Conservation (phyloP, 92 coral and sea anemone genomes). For the Umimayanthus kanabou region DNA sequence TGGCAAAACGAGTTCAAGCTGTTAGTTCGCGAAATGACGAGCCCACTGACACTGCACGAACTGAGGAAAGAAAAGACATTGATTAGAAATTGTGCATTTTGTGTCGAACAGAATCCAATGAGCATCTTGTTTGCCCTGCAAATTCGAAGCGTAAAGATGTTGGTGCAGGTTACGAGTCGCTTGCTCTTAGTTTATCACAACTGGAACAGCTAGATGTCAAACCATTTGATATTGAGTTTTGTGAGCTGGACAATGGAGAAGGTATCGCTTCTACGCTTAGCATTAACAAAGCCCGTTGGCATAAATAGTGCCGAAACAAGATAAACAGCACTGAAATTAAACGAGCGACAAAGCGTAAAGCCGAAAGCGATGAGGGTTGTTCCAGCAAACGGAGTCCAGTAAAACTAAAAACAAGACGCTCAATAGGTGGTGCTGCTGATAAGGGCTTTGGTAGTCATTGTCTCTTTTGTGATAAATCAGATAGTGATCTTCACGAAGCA, state of each 20-base stretch:
- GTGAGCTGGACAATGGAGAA: neutral
- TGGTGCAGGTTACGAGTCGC: constrained; percentile 51
- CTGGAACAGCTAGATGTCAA: constrained; percentile 41
- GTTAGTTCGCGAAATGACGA: constrained; percentile 31
- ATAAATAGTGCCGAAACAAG: neutral
- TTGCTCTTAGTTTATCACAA: constrained; percentile 33
- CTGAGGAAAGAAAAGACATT: constrained; percentile 36
- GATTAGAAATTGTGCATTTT: constrained; percentile 54
- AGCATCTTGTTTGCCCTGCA: constrained; percentile 57
- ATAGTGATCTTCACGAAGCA: constrained; percentile 51
- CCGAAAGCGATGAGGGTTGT: neutral
- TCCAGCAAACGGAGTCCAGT: neutral
- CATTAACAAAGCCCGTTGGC: neutral
- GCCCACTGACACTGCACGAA: constrained; percentile 19
- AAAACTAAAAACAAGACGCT: neutral
- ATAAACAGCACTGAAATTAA: neutral
- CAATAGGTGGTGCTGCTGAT: neutral
- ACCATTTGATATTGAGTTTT: neutral
- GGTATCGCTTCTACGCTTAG: neutral
- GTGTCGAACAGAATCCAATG: constrained; percentile 41
- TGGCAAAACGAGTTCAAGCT: constrained; percentile 38
- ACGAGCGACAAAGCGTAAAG: neutral
- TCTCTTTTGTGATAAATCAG: constrained; percentile 53
- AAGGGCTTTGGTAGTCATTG: constrained; percentile 35
- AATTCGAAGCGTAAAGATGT: constrained; percentile 48